These are phyloP conservation scores for Agrochola lota DNA, from an alignment of 2,888 invertebrate species.

Conservation along the genomic window DNA sequence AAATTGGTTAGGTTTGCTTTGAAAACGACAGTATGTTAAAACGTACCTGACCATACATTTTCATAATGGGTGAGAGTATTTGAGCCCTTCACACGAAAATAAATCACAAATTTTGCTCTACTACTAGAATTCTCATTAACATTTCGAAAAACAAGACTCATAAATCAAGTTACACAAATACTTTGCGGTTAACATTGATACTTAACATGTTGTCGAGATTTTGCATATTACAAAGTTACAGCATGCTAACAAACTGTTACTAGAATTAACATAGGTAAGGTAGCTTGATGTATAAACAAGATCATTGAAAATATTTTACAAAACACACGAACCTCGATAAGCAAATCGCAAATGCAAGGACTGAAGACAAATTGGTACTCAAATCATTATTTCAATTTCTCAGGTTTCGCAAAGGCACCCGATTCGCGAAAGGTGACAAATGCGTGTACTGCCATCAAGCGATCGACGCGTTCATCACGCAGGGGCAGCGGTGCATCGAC, in stretches of 20 bases:
- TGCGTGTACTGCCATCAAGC: conserved; percentile 95
- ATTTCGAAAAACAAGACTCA: not conserved
- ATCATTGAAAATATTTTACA: conserved; percentile 3
- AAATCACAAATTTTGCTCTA: not conserved
- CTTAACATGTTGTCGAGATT: conserved; percentile 1
- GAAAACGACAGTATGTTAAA: not conserved
- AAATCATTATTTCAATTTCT: conserved; percentile 11
- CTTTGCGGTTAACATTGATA: not conserved
- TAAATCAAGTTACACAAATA: conserved; percentile 1
- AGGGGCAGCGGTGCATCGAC: conserved; percentile 94
- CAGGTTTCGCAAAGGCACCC: conserved; percentile 93
- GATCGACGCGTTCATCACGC: conserved; percentile 95
- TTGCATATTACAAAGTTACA: not conserved
- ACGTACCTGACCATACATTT: not conserved
- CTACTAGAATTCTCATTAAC: conserved; percentile 9
- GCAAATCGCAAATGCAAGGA: not conserved
- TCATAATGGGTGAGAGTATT: too few relatives aligned
- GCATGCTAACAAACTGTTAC: not conserved
- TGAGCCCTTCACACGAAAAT: not conserved
- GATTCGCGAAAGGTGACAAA: conserved; percentile 95
- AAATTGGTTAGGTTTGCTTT: too few relatives aligned
- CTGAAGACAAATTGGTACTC: not conserved
- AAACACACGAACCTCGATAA: not conserved
- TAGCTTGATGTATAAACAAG: not conserved
- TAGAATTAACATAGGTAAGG: not conserved